Evolutionary conservation across 1,140 invertebrate species (phyloP), one percentile per base, ranked within the genome.

Genomic region (Neoseiulus cucumeris): DNA sequence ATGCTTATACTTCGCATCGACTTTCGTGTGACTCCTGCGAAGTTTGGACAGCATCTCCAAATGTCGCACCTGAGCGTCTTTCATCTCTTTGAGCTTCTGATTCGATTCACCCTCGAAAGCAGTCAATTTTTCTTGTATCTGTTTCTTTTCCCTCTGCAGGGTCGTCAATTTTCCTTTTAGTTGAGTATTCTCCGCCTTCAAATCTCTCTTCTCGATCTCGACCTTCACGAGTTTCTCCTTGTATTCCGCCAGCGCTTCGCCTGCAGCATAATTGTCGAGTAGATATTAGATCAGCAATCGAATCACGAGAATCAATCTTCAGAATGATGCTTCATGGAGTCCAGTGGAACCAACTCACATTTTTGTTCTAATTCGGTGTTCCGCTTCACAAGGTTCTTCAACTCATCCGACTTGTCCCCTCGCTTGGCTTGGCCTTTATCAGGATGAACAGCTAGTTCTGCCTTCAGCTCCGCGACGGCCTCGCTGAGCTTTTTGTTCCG

Each of bases 1-100:
- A 33, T 59, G 51, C 51, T 59, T 59, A 9, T 59, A 59, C 9
- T 25, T 59, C 4, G 51, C 17, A 20, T 59, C 51, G 14, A 25
- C 22, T 20, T 59, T 59, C 14, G 51, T 59, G 51, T 59, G 22
- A 33, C 51, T 59, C 14, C 51, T 25, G 1, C 51, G 51, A 4
- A 59, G 51, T 59, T 59, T 59, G n/a, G 25, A 29, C 51, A 59
- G 51, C 51, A 59, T 59, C 9, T 59, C 51, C 22, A 59, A 25
- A 25, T 59, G 51, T 25, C 51, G 51, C 1, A 33, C 22, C 9
- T 59, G 51, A 33, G 51, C 51, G 25, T 59, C 51, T 59, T 59
- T 59, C 51, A 59, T 17, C 4, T 59, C 51, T 20, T 59, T 59
- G 51, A 59, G 25, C 22, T 59, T 59, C 9, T 59, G 14, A 25